A percentile compares a stretch with the other conserved stretches of the same genome.
phyloP scores from a whole-genome alignment of 2,797 vertebrate species.

The Catharus ustulatus region DNA sequence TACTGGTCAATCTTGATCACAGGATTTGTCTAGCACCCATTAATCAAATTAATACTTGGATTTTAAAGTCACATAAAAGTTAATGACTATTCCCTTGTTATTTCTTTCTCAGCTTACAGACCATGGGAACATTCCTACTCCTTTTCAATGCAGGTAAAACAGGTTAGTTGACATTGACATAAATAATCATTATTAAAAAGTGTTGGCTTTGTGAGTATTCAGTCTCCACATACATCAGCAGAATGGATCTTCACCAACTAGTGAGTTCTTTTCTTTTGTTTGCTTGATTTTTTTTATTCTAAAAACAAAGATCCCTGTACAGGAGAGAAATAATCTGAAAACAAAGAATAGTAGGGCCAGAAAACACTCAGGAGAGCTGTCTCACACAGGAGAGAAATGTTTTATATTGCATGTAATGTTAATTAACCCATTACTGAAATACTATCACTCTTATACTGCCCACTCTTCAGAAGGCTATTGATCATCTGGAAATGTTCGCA shows the following conservation, averaged over 20 bases:
- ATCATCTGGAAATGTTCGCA: not conserved
- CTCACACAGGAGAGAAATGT: not conserved
- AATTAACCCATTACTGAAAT: not conserved
- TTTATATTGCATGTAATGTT: not conserved
- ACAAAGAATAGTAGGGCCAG: not conserved
- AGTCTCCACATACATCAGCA: not conserved
- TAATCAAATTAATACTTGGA: not conserved
- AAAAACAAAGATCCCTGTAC: not conserved
- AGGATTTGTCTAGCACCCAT: not conserved
- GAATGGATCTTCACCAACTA: not conserved
- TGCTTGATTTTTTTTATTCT: not conserved
- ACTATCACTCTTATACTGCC: not conserved
- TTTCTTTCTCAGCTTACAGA: not conserved
- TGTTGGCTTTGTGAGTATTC: fast-evolving
- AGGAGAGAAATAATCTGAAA: not conserved
- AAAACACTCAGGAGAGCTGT: not conserved
- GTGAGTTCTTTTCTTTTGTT: not conserved
- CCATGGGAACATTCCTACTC: not conserved
- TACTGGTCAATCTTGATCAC: not conserved
- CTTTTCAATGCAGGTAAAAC: constrained; percentile 14
- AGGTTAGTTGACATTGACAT: not conserved
- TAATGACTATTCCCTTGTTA: not conserved
- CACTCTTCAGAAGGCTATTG: not conserved
- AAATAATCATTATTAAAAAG: not conserved
- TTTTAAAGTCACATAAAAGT: not conserved